Base-by-base conservation (phyloP, 2,797 vertebrate species). In the Eidolon dupreanum region DNA sequence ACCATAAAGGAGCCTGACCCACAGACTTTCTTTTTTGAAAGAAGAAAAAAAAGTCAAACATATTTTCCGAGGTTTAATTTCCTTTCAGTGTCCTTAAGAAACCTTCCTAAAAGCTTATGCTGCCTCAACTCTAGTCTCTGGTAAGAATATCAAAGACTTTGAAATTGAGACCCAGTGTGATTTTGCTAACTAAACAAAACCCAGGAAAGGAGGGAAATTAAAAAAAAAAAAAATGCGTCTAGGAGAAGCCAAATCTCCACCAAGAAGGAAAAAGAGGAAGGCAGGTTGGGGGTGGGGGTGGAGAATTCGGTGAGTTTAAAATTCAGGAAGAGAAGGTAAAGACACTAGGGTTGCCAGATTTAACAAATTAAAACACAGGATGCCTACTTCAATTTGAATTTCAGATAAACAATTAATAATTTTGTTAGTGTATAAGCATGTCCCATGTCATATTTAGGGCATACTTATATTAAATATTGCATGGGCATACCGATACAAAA, bases 31-130 rank as follows among this genome's bases (percentile, higher is more conserved):
- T 97, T 96, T 96, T 94, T 66, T 83, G 41, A 86, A 93, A 88
- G 68, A 26, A 92, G 78, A 43, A 63, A 86, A 51, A 73, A 49
- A 74, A 90, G 28, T 74, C 82, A 87, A 89, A 79, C 90, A 95
- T 96, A 92, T 96, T 97, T 97, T 96, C 78, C 2, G 7, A 97
- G 77, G 78, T 93, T 97, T 97, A 65, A 96, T 97, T 97, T 97
- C 97, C 94, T 96, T 82, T 82, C 79, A 79, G 5, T 93, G 96
- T 96, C 96, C 97, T 77, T 71, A 97, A 96, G 95, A 97, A 97
- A 97, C 86, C 96, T 96, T 94, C 96, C 86, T 88, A 71, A 93
- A 93, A 91, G 57, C 79, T 93, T 61, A 33, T 2, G 46, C 86
- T 8, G 75, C 90, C 86, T 96, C 70, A 92, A 73, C 33, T 43